Evolutionary conservation across 2,888 invertebrate genomes (phyloP).

Genomic region (Agrotis segetum): DNA sequence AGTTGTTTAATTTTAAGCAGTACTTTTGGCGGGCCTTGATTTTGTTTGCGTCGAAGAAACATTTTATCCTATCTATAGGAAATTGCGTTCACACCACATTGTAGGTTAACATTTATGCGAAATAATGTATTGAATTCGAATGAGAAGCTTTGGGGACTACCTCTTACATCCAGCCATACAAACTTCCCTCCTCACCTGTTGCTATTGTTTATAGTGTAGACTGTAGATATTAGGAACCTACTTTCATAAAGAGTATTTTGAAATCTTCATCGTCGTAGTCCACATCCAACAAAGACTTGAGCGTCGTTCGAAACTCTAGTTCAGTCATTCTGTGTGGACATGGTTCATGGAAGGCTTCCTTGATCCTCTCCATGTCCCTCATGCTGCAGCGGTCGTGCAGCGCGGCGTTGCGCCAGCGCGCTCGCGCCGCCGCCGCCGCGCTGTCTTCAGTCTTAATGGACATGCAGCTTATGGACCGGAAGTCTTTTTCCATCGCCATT

Average conservation of each 20-base stretch:
- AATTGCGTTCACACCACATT: not conserved
- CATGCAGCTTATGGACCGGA: constrained; percentile 70
- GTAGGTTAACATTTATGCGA: not conserved
- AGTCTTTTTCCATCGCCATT: constrained; percentile 82
- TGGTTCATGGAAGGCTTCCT: constrained; percentile 84
- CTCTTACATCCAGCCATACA: not conserved
- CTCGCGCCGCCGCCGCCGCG: constrained; percentile 22
- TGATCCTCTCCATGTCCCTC: constrained; percentile 85
- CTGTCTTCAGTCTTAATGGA: constrained; percentile 82
- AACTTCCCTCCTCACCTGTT: too few species aligned
- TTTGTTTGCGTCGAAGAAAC: not conserved
- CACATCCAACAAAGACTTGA: constrained; percentile 84
- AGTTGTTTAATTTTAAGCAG: not conserved
- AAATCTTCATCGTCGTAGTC: constrained; percentile 91
- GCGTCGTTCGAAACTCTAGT: constrained; percentile 81
- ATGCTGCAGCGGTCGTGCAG: constrained; percentile 86
- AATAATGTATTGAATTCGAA: not conserved
- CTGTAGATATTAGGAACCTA: constrained; percentile 67
- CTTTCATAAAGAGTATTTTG: constrained; percentile 92
- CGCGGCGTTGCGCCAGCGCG: constrained; percentile 78
- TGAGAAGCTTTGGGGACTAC: not conserved
- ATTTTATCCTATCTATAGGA: not conserved
- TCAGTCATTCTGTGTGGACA: constrained; percentile 83
- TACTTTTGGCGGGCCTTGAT: not conserved
- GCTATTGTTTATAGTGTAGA: not conserved